Percentiles rank a stretch among this genome's conserved stretches.
These are phyloP conservation scores for Lethenteron reissneri DNA, from an alignment of 2,113 vertebrate genomes.

Conservation along the genomic window DNA sequence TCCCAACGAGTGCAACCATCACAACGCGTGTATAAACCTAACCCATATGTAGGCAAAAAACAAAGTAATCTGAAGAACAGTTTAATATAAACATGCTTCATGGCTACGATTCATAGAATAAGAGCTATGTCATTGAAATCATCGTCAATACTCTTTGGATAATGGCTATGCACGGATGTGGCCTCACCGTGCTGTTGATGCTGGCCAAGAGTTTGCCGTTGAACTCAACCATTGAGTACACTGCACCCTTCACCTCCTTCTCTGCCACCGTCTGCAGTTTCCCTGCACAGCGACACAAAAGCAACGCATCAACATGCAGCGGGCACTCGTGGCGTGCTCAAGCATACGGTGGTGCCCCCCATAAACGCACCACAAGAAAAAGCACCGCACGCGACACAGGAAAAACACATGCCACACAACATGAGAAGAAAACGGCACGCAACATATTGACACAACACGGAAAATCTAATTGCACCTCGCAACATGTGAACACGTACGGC, in stretches of 20 bases:
- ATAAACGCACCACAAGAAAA: neutral
- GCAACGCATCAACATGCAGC: accelerated
- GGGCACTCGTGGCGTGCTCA: accelerated
- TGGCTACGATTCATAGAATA: too few species aligned
- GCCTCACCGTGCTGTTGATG: constrained; percentile 83
- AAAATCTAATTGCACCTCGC: neutral
- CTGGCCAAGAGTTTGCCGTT: constrained; percentile 91
- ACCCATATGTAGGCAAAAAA: too few species aligned
- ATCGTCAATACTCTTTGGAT: too few species aligned
- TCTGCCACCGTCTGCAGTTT: constrained; percentile 91
- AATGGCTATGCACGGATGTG: too few species aligned
- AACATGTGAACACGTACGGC: too few species aligned
- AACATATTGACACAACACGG: too few species aligned
- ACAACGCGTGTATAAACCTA: too few species aligned
- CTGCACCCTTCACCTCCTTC: constrained; percentile 91
- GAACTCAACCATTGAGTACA: constrained; percentile 98
- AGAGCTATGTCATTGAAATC: too few species aligned
- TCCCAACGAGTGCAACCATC: too few species aligned
- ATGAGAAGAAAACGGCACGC: neutral
- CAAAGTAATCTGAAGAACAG: too few species aligned
- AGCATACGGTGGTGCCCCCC: neutral
- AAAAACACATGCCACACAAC: neutral
- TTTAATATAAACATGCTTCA: too few species aligned
- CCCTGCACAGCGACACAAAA: constrained; percentile 25
- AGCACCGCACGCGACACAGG: neutral